Base-by-base conservation (phyloP, 2,888 invertebrate genomes). In the Brachypalpus laphriformis region DNA sequence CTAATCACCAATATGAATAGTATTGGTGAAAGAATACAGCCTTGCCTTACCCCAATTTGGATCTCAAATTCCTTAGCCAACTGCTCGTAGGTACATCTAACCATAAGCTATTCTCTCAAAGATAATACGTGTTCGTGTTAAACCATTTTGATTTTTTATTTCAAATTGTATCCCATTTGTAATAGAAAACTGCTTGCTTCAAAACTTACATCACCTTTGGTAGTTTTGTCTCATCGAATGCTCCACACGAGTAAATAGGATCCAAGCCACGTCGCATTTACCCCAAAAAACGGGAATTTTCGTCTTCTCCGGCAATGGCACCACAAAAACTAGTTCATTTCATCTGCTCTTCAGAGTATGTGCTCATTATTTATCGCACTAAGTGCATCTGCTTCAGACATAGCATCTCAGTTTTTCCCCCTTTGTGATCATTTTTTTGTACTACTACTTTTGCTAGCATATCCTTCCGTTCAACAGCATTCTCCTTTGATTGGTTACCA, bases 341-440 rank as follows among this genome's bases (percentile, higher is more conserved):
- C 54, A 42, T 49, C 31, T 34, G 9, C 9, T 20, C 1, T 20
- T 20, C 18, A 56, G 40, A 40, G 51, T 45, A 34, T 70, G 16
- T 49, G 45, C 77, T 63, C 70, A 70, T 77, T 77, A 77, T 77
- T 63, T 77, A 77, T 61, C 70, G 56, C 77, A 70, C 77, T 77
- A 70, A 70, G 51, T 77, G 70, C 70, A 77, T 70, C 34, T 63
- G 25, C 70, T 70, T 61, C 68, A 77, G 77, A 70, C 68, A 37
- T 20, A 34, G 37, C 49, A 25, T 77, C 31, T 65, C 14, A 37
- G 34, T 34, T 34, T 34, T 8, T 34, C 11, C 2, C 9, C 54
- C 61, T 49, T 57, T 14, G 1, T 31, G 25, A 25, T 25, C 25
- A 34, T 40, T 51, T 7, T 40, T 14, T 61, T 37, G n/a, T 25